A percentile compares a stretch with the other conserved stretches of the same genome.
Conservation (phyloP, 1,140 invertebrate genomes). For the Ceratitis capitata region DNA sequence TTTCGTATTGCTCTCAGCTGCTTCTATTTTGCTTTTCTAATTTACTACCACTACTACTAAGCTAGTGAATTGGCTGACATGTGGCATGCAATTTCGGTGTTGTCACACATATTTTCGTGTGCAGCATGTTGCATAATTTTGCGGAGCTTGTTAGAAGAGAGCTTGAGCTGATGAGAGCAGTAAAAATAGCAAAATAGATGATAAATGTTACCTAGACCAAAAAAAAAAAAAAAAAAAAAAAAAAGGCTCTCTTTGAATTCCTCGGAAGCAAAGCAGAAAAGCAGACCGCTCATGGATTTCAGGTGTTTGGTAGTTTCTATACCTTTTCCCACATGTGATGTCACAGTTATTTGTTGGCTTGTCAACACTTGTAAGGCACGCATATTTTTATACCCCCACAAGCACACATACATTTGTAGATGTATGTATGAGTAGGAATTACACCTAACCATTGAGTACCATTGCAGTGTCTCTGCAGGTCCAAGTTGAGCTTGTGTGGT, state of each 20-base stretch:
- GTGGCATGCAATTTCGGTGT: background rate
- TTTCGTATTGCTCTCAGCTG: background rate
- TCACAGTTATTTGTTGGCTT: background rate
- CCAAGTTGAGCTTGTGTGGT: background rate
- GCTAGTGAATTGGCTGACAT: background rate
- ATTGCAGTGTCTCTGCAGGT: too few relatives aligned
- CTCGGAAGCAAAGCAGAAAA: too few relatives aligned
- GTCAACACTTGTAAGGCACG: background rate
- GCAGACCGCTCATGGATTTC: too few relatives aligned
- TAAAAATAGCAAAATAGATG: background rate
- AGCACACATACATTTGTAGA: too few relatives aligned
- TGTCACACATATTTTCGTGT: background rate
- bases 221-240: too few relatives aligned
- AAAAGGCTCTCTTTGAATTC: too few relatives aligned
- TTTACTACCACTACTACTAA: background rate
- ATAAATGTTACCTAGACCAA: background rate
- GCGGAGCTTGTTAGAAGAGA: background rate
- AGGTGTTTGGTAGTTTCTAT: too few relatives aligned
- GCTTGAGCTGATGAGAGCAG: background rate
- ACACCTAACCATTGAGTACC: background rate
- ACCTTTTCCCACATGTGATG: too few relatives aligned
- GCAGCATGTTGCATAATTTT: background rate
- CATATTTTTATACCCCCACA: too few relatives aligned
- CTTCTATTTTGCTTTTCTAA: background rate
- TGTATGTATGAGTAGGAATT: background rate